Evolutionary conservation across 2,797 vertebrate genomes (phyloP), one percentile per base, ranked within the genome.

Genomic region (Melopsittacus undulatus): DNA sequence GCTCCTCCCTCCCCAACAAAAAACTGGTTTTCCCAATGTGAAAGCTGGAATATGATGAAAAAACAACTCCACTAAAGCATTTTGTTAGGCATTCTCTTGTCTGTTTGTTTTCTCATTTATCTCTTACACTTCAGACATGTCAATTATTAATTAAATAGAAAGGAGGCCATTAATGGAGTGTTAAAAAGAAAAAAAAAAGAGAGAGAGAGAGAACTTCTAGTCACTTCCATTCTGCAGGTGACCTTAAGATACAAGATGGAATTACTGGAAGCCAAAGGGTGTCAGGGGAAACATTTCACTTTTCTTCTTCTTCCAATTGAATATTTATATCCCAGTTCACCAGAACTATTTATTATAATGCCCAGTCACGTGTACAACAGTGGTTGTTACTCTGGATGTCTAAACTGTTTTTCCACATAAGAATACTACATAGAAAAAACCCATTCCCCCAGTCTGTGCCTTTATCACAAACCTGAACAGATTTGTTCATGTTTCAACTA

Each of bases 141-240:
- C n/a, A 89, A 94, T 94, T 96, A 91, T 89, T 91, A 80, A 90
- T 81, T 74, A 92, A 90, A 90, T 16, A 90, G 61, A 94, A 92
- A 62, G 13, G 11, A 94, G 32, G 56, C 26, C 67, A 88, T 69
- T 92, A 90, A 76, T 73, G 59, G 74, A 84, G 29, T 43, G 22
- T 68, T 67, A 32, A 75, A 54, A 42, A 63, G 13, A 5, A 5
- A 11, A 63, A n/a, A n/a, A n/a, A 54, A 20, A 26, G n/a, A 26
- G 10, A 19, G 32, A 5, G 34, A 45, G 19, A 43, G 24, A 78
- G 15, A 89, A 79, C 46, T 62, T 90, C 42, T 36, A 81, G 45
- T 84, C 48, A 89, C 51, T 93, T 95, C 45, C 32, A 82, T 5
- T 46, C 36, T 3, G 7, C 70, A 87, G 80, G 75, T 78, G 64